These are phyloP conservation scores for Acleris emargana DNA, from an alignment of 2,888 invertebrate genomes.

Conservation along the genomic window DNA sequence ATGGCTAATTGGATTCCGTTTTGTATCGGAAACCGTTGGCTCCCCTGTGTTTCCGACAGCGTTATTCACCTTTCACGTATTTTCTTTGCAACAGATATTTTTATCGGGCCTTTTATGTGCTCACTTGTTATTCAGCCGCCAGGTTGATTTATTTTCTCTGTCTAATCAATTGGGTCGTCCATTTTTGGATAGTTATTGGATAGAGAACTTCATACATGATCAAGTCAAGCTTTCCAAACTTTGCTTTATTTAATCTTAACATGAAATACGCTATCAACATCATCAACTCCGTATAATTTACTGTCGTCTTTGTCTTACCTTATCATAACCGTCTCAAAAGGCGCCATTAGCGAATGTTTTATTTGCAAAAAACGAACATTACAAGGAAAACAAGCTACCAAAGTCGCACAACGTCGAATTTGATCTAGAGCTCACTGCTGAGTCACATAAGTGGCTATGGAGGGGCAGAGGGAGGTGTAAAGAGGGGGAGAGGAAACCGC, in stretches of 20 bases:
- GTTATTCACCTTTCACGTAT: conserved; percentile 60
- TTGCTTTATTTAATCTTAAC: conserved; percentile 1
- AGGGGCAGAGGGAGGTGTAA: conserved; percentile 40
- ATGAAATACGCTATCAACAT: background rate
- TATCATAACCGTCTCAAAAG: conserved; percentile 63
- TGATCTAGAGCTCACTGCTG: conserved; percentile 74
- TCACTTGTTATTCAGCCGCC: conserved; percentile 12
- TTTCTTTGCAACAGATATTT: conserved; percentile 49
- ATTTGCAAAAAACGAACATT: conserved; percentile 63
- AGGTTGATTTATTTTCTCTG: conserved; percentile 21
- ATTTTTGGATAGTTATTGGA: conserved; percentile 19
- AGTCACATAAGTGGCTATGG: conserved; percentile 71
- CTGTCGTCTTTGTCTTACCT: conserved; percentile 39
- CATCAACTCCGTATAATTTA: conserved; percentile 19
- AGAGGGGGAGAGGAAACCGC: conserved; percentile 59
- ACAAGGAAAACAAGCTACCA: conserved; percentile 72
- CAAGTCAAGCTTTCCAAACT: conserved; percentile 2
- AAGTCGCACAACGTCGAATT: conserved; percentile 71
- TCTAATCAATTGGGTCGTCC: conserved; percentile 7
- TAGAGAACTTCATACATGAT: conserved; percentile 6
- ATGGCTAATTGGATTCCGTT: conserved; percentile 77
- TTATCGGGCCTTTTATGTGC: conserved; percentile 28
- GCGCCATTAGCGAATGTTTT: conserved; percentile 66
- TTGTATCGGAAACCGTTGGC: conserved; percentile 66
- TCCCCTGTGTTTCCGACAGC: conserved; percentile 57